These are phyloP conservation scores for Agapornis roseicollis DNA, from an alignment of 2,113 vertebrate species.

Conservation along the genomic window DNA sequence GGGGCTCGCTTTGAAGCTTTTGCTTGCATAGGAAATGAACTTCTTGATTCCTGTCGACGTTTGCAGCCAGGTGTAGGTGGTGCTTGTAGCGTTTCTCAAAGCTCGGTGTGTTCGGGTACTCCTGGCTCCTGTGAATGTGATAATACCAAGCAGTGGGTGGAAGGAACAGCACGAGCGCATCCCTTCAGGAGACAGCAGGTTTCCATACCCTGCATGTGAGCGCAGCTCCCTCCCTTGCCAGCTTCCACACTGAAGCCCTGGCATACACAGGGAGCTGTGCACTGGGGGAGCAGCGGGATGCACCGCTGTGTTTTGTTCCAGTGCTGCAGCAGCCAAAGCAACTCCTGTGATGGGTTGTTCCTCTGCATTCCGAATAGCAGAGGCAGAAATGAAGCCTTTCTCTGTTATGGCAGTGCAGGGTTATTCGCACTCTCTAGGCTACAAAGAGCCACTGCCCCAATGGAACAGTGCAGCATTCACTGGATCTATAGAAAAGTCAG, in stretches of 20 bases:
- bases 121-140: background rate
- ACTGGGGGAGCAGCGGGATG: background rate
- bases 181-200: background rate
- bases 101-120: background rate
- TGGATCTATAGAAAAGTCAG: rapidly evolving
- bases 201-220: background rate
- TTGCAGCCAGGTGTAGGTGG: conserved; percentile 6
- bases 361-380: background rate
- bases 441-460: background rate
- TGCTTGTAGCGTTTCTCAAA: background rate
- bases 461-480: background rate
- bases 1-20: background rate
- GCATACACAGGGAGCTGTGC: background rate
- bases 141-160: background rate
- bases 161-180: background rate
- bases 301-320: rapidly evolving
- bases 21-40: background rate
- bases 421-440: background rate
- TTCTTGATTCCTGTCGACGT: conserved; percentile 14
- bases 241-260: background rate
- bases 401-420: background rate
- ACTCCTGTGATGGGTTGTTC: background rate
- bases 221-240: background rate
- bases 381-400: background rate
- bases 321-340: background rate